Percentiles rank a stretch among this genome's conserved stretches.
Evolutionary conservation across 2,888 invertebrate genomes (phyloP).

Genomic region (Rosalia funebris): DNA sequence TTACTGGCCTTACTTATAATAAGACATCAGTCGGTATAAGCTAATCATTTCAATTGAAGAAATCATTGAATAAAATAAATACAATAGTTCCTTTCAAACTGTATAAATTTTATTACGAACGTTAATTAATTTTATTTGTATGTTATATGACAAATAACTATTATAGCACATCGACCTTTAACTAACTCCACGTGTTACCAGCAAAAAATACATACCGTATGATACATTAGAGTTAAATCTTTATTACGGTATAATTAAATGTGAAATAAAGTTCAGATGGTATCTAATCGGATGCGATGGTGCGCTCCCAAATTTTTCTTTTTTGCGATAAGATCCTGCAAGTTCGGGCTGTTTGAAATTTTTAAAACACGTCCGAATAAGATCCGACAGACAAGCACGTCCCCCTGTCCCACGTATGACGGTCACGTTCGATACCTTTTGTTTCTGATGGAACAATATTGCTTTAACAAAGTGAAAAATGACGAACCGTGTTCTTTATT

Average conservation of each 20-base stretch:
- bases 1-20: too few relatives aligned
- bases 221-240: neutral
- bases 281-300: constrained; percentile 16
- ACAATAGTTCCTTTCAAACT: too few relatives aligned
- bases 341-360: constrained; percentile 22
- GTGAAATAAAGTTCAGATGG: constrained; percentile 7
- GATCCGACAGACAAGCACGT: constrained; percentile 30
- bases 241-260: constrained; percentile 10
- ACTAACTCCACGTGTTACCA: too few relatives aligned
- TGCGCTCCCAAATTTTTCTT: constrained; percentile 20
- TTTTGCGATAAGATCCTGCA: constrained; percentile 26
- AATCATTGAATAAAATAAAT: too few relatives aligned
- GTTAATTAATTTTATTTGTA: too few relatives aligned
- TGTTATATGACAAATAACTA: too few relatives aligned
- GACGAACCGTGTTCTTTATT: too few relatives aligned
- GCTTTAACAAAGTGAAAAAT: too few relatives aligned
- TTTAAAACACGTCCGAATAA: constrained; percentile 18
- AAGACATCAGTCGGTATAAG: too few relatives aligned
- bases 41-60: too few relatives aligned
- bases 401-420: constrained; percentile 37
- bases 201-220: neutral
- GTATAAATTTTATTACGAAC: too few relatives aligned
- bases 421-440: constrained; percentile 36
- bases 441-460: constrained; percentile 12
- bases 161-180: too few relatives aligned